Base-by-base conservation (phyloP, 1,140 invertebrate genomes). In the Tribolium castaneum region DNA sequence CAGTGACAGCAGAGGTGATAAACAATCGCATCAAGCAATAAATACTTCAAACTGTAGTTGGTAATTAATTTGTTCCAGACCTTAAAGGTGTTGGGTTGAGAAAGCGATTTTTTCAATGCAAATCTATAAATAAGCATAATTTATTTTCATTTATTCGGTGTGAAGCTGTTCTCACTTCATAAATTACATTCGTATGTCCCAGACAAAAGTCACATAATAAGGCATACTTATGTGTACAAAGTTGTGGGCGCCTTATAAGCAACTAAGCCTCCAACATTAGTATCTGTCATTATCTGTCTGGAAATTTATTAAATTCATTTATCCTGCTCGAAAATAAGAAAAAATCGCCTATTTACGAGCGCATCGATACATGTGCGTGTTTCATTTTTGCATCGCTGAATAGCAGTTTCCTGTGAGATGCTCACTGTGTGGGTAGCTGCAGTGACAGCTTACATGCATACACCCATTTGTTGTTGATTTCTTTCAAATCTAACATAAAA, bases 311-410 rank as follows among this genome's bases (percentile, higher is more conserved):
- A 59, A 59, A 59, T 59, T 59, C 54, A 59, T 59, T 59, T 59
- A 59, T 52, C 16, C 16, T 52, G 2, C 10, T n/a, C 22, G 1
- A 54, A 25, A 59, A 45, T 45, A n/a, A 9, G 54, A 16, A 59
- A 59, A 25, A 59, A 59, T 14, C 3, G 19, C 19, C 9, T 22
- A 59, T 59, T 59, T 59, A 59, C 19, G 19, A 19, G 19, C 6
- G 16, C 34, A 25, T 70, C 25, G 9, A 49, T 70, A 39, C 25
- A 70, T 45, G 59, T 70, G 66, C 66, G 66, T 70, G 66, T 49
- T 70, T 39, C 66, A 39, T 70, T 70, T 70, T 70, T 70, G 66
- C 66, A 39, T 70, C 13, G 13, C 9, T 70, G 66, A 70, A 70
- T 70, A 14, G 16, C 34, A 16, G 34, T 70, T 70, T 70, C 59